phyloP scores from a whole-genome alignment of 2,797 vertebrate species.

The Periparus ater region DNA sequence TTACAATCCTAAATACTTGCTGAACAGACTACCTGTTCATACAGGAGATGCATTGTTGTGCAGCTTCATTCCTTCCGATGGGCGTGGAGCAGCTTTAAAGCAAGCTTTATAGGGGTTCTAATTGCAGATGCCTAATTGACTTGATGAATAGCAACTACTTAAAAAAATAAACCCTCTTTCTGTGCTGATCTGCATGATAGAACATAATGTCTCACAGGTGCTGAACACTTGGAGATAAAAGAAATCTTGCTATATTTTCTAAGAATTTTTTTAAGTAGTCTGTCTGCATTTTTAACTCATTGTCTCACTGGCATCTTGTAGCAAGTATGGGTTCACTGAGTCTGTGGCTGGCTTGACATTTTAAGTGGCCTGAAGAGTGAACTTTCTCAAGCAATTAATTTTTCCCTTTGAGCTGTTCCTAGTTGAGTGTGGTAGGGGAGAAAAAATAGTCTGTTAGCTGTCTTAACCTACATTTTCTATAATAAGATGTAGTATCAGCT shows the following conservation, averaged over 20 bases:
- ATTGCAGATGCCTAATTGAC: slow-evolving; percentile 80
- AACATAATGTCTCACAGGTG: slow-evolving; percentile 69
- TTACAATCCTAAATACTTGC: slow-evolving; percentile 73
- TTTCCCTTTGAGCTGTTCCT: neutral
- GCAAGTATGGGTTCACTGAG: slow-evolving; percentile 18
- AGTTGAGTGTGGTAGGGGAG: neutral
- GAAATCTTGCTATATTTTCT: slow-evolving; percentile 43
- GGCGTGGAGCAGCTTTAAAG: slow-evolving; percentile 81
- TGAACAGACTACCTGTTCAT: slow-evolving; percentile 78
- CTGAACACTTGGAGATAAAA: slow-evolving; percentile 65
- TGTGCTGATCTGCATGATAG: slow-evolving; percentile 67
- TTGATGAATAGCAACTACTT: slow-evolving; percentile 75
- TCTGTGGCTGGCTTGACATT: slow-evolving; percentile 7
- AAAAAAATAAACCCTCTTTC: slow-evolving; percentile 71
- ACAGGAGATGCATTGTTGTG: slow-evolving; percentile 80
- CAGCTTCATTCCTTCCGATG: slow-evolving; percentile 77
- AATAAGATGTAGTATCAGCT: neutral
- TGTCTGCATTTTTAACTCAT: slow-evolving; percentile 51
- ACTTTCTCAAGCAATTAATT: slow-evolving; percentile 18
- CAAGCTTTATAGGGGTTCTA: slow-evolving; percentile 78
- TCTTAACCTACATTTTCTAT: neutral
- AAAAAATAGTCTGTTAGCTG: neutral
- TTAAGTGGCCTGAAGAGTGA: neutral
- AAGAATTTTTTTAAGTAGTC: slow-evolving; percentile 58
- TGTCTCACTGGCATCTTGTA: slow-evolving; percentile 36